A percentile compares a stretch with the other conserved stretches of the same genome.
phyloP scores from a whole-genome alignment of 2,888 invertebrate species.

The Eupithecia centaureata region DNA sequence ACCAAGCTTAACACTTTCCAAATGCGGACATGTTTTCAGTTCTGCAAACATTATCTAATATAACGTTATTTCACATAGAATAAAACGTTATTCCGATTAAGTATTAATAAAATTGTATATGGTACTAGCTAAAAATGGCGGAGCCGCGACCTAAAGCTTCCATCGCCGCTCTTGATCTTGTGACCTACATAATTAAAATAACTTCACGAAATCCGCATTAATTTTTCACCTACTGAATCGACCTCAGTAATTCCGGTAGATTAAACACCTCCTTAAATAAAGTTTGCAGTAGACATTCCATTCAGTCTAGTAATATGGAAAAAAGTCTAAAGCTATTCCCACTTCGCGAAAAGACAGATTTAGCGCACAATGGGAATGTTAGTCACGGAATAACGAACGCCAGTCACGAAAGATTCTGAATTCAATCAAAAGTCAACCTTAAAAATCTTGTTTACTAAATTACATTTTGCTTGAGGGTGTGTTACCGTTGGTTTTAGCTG shows the following conservation, averaged over 20 bases:
- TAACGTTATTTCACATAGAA: too few relatives aligned
- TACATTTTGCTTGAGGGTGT: background rate
- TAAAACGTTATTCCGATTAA: too few relatives aligned
- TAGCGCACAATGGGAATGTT: slow-evolving; percentile 36
- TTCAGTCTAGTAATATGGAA: slow-evolving; percentile 23
- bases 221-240: slow-evolving; percentile 15
- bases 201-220: slow-evolving; percentile 12
- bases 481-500: slow-evolving; percentile 11
- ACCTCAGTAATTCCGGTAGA: background rate
- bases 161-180: background rate
- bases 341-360: slow-evolving; percentile 41
- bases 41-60: too few relatives aligned
- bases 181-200: background rate
- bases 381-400: slow-evolving; percentile 39
- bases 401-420: slow-evolving; percentile 28
- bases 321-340: slow-evolving; percentile 35
- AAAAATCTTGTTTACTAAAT: background rate
- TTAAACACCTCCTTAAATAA: background rate
- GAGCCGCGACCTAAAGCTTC: background rate
- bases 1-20: too few relatives aligned
- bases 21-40: too few relatives aligned
- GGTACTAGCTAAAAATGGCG: too few relatives aligned
- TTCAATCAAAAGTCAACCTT: slow-evolving; percentile 22
- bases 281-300: slow-evolving; percentile 12
- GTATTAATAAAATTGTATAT: too few relatives aligned